These are phyloP conservation scores for Anhinga anhinga DNA, from an alignment of 2,113 vertebrate genomes.

Conservation along the genomic window DNA sequence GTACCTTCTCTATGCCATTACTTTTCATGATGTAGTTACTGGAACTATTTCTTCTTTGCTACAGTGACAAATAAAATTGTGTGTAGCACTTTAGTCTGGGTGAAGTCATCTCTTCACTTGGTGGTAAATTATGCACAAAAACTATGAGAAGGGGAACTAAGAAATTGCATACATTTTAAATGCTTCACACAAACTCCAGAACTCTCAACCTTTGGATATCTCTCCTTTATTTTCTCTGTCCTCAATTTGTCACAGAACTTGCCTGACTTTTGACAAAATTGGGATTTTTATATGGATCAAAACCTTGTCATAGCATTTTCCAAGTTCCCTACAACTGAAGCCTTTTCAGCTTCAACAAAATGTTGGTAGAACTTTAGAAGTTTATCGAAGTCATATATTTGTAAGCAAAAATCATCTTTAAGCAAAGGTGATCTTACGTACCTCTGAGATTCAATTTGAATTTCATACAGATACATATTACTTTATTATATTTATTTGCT, in stretches of 20 bases:
- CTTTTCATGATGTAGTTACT: not conserved
- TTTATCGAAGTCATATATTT: not conserved
- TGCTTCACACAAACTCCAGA: not conserved
- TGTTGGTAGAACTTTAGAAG: not conserved
- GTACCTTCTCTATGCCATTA: not conserved
- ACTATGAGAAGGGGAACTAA: not conserved
- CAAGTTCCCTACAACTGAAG: not conserved
- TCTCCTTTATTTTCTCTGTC: not conserved
- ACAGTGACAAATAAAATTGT: not conserved
- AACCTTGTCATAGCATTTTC: not conserved
- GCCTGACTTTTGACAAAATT: not conserved
- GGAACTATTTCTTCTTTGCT: not conserved
- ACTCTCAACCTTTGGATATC: not conserved
- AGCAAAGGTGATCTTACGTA: not conserved
- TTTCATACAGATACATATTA: not conserved
- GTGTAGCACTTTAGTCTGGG: not conserved
- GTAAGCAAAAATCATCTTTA: not conserved
- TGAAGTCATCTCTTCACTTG: not conserved
- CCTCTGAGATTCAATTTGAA: slow-evolving; percentile 8
- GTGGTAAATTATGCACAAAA: not conserved
- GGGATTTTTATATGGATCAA: not conserved
- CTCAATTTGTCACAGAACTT: not conserved
- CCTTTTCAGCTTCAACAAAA: not conserved
- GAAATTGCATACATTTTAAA: not conserved
- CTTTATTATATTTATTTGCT: slow-evolving; percentile 44